Conservation (phyloP, 2,113 vertebrate genomes). For the Apus apus region DNA sequence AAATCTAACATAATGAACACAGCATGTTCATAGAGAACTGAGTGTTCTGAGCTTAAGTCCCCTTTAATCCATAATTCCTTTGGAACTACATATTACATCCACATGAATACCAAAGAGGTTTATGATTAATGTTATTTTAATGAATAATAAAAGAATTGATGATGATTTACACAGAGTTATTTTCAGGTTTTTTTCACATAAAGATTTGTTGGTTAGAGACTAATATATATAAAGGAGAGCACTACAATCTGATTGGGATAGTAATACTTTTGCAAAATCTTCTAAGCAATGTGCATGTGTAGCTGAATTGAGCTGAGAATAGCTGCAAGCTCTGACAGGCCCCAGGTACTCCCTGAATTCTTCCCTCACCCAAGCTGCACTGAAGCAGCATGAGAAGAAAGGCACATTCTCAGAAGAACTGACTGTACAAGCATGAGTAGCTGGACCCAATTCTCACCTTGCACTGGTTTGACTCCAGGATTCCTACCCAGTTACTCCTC, state of each 20-base stretch:
- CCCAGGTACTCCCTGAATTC: not conserved
- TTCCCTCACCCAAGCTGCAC: not conserved
- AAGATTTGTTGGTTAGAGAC: conserved; percentile 42
- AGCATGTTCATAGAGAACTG: conserved; percentile 63
- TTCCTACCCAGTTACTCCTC: not conserved
- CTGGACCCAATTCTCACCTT: not conserved
- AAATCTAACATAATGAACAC: conserved; percentile 75
- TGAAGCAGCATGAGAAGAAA: fast-evolving
- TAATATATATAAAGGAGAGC: not conserved
- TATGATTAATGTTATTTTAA: conserved; percentile 74
- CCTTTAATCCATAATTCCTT: conserved; percentile 73
- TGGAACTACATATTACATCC: conserved; percentile 65
- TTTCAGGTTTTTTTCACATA: not conserved
- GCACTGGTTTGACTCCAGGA: not conserved
- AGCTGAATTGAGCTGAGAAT: not conserved
- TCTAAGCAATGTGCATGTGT: not conserved
- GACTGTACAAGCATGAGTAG: not conserved
- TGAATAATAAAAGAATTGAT: conserved; percentile 72
- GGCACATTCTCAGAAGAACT: not conserved
- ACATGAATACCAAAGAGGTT: conserved; percentile 69
- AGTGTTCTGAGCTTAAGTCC: conserved; percentile 67
- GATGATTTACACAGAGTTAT: conserved; percentile 56
- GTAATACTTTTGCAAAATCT: not conserved
- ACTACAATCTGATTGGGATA: not conserved
- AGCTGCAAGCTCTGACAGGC: not conserved